phyloP scores from a whole-genome alignment of 1,140 invertebrate species.

The Cherax quadricarinatus region DNA sequence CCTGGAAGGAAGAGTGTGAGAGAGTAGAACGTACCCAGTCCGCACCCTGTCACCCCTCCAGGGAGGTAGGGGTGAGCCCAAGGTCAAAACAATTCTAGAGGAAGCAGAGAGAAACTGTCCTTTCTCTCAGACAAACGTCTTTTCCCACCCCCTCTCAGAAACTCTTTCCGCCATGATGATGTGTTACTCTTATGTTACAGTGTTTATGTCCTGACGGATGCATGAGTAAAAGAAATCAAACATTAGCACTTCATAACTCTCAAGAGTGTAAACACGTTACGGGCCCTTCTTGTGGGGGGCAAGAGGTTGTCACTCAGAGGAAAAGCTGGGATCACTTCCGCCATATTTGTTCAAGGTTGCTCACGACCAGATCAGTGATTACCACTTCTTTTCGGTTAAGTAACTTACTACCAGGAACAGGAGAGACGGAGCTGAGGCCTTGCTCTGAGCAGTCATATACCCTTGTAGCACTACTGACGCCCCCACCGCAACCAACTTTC shows the following conservation, averaged over 20 bases:
- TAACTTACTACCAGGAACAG: neutral
- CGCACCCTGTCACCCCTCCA: conserved; percentile 5
- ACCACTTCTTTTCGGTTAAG: neutral
- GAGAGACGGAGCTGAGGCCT: neutral
- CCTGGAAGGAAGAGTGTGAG: neutral
- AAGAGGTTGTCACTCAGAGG: too few relatives aligned
- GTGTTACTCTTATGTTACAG: too few relatives aligned
- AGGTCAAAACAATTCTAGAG: conserved; percentile 27
- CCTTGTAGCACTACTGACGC: too few relatives aligned
- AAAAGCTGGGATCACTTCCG: too few relatives aligned
- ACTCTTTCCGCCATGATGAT: too few relatives aligned
- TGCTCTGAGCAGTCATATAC: too few relatives aligned
- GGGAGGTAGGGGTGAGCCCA: conserved; percentile 17
- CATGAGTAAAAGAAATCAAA: too few relatives aligned
- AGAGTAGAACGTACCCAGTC: conserved; percentile 29
- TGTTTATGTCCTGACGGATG: too few relatives aligned
- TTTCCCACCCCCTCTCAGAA: neutral
- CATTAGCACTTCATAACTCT: too few relatives aligned
- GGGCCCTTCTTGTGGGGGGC: too few relatives aligned
- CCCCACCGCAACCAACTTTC: too few relatives aligned
- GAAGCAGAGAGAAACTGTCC: conserved; percentile 18
- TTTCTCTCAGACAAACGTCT: conserved; percentile 16
- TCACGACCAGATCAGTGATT: neutral
- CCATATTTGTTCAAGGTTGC: neutral
- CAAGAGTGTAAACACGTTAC: too few relatives aligned